Percentiles rank a stretch among this genome's conserved stretches.
These are phyloP conservation scores for Urocitellus parryii DNA, from an alignment of 2,113 vertebrate species.

Conservation along the genomic window DNA sequence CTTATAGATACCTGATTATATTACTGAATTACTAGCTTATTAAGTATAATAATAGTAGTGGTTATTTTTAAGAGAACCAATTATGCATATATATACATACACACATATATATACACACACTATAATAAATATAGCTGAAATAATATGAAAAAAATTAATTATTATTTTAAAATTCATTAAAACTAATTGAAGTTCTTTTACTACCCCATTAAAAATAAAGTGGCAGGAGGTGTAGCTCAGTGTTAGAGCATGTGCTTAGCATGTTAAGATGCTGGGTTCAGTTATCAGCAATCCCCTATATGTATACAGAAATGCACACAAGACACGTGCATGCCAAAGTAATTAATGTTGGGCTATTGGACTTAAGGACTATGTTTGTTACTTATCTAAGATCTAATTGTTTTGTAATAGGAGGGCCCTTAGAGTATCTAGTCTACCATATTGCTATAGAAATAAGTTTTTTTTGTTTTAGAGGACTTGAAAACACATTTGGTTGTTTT, in stretches of 20 bases:
- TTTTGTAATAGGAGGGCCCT: background rate
- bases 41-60: no score
- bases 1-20: no score
- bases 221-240: background rate
- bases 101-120: no score
- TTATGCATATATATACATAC: no score
- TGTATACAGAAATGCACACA: no score
- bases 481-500: slow-evolving; percentile 72
- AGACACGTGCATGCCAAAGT: background rate
- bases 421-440: background rate
- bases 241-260: background rate
- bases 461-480: slow-evolving; percentile 50
- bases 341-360: background rate
- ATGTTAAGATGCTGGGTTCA: background rate
- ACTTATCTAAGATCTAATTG: slow-evolving; percentile 30
- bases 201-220: background rate
- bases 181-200: slow-evolving; percentile 30
- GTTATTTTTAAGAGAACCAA: no score
- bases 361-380: slow-evolving; percentile 32
- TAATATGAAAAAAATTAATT: no score
- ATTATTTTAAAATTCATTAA: slow-evolving; percentile 50
- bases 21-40: no score
- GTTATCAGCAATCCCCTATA: background rate
- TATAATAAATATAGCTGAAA: no score
- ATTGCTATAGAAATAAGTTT: background rate